Conservation (phyloP, 2,113 vertebrate species). For the Microcebus ravelobensis region DNA sequence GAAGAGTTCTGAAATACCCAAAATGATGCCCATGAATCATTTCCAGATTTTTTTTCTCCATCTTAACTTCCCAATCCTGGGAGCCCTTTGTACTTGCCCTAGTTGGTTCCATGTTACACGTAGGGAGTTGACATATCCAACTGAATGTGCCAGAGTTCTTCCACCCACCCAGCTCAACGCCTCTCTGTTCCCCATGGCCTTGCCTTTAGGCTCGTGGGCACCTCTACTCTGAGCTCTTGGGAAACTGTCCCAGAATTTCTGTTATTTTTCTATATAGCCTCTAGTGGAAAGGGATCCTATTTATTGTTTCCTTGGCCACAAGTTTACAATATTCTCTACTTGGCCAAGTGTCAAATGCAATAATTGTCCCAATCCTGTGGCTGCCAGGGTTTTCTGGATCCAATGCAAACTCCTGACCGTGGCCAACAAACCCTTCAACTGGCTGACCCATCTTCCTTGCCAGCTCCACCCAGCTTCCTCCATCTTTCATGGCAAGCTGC, state of each 20-base stretch:
- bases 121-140: neutral
- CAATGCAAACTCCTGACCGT: neutral
- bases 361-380: neutral
- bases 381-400: neutral
- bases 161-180: neutral
- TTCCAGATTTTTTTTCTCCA: neutral
- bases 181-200: neutral
- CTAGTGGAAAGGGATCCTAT: neutral
- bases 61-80: neutral
- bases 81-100: neutral
- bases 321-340: neutral
- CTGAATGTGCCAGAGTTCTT: neutral
- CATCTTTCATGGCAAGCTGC: neutral
- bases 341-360: neutral
- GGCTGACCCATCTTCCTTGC: neutral
- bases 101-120: neutral
- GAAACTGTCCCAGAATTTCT: neutral
- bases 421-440: neutral
- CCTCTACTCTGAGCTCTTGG: neutral
- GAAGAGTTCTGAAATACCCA: neutral
- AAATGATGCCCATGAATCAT: neutral
- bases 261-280: neutral
- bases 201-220: neutral
- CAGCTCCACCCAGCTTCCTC: neutral
- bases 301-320: neutral